Evolutionary conservation across 1,140 invertebrate species (phyloP), one percentile per base, ranked within the genome.

Genomic region (Philaenus spumarius): DNA sequence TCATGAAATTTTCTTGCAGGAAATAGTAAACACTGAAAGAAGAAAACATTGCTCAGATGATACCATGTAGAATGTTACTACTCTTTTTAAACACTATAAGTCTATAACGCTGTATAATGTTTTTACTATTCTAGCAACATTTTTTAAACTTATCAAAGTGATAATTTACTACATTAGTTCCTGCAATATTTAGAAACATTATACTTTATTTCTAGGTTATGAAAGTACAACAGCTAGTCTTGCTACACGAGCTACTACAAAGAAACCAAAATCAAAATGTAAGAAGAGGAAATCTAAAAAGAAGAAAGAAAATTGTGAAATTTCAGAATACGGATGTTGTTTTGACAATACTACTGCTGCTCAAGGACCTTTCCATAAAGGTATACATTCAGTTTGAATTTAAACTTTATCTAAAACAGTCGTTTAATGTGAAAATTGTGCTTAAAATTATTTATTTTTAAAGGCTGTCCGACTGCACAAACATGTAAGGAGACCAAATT

Each of bases 281-380:
- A 86, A 81, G 65, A 61, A 45, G 37, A 64, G 58, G 24, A 68
- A 58, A 47, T 69, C 75, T 0, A 75, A 73, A 62, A 75, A 73
- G 24, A 79, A 74, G 62, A 80, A 77, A 56, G 74, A 72, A 57
- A 75, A 75, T 45, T 96, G 93, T 66, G 76, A 79, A 15, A 81
- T 78, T 20, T 80, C 84, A 12, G 72, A 82, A 62, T 95, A 87
- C 69, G 93, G 93, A 12, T 97, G 95, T 69, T 97, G 95, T 73
- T 85, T 84, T 15, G 94, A 97, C 71, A 86, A 84, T 15, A 81
- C 83, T 59, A 93, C 90, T 4, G 67, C 80, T 4, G 92, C 94
- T 22, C 72, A 79, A 66, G 95, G 95, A 67, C 89, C 91, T 23
- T 95, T 94, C 64, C 82, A 85, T 58, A 80, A 87, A 78, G 92